These are phyloP conservation scores for Plutomurus gul DNA, from an alignment of 1,140 invertebrate genomes.

Conservation along the genomic window DNA sequence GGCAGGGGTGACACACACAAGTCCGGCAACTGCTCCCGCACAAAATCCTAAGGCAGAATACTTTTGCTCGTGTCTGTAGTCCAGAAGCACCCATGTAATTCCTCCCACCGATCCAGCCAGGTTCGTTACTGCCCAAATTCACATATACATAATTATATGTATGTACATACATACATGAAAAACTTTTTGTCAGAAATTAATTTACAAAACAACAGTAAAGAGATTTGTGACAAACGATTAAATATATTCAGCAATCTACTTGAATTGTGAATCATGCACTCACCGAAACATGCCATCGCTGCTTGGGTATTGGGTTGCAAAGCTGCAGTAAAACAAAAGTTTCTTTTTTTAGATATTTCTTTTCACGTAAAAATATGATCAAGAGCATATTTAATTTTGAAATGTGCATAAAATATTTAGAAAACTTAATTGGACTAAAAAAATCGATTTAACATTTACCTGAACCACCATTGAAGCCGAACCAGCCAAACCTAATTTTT, in stretches of 20 bases:
- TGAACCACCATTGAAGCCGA: slow-evolving; percentile 47
- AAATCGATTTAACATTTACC: background rate
- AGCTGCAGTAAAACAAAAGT: too few relatives aligned
- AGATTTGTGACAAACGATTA: too few relatives aligned
- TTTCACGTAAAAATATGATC: background rate
- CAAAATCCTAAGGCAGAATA: slow-evolving; percentile 51
- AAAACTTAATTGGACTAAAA: too few relatives aligned
- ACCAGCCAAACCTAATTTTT: too few relatives aligned
- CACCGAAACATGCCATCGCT: slow-evolving; percentile 38
- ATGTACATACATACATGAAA: too few relatives aligned
- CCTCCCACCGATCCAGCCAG: slow-evolving; percentile 47
- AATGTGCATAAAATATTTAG: too few relatives aligned
- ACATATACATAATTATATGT: too few relatives aligned
- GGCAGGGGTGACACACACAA: slow-evolving; percentile 47
- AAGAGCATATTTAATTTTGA: background rate
- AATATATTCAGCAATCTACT: too few relatives aligned
- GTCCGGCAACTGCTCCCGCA: slow-evolving; percentile 44
- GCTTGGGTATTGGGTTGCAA: slow-evolving; percentile 32
- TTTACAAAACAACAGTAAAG: too few relatives aligned
- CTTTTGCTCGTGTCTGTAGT: slow-evolving; percentile 45
- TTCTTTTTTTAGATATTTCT: too few relatives aligned
- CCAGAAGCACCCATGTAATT: slow-evolving; percentile 49
- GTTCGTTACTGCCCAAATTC: slow-evolving; percentile 49
- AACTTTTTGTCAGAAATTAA: too few relatives aligned
- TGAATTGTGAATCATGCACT: too few relatives aligned